Conservation (phyloP, 2,113 vertebrate genomes). For the Alethe diademata region DNA sequence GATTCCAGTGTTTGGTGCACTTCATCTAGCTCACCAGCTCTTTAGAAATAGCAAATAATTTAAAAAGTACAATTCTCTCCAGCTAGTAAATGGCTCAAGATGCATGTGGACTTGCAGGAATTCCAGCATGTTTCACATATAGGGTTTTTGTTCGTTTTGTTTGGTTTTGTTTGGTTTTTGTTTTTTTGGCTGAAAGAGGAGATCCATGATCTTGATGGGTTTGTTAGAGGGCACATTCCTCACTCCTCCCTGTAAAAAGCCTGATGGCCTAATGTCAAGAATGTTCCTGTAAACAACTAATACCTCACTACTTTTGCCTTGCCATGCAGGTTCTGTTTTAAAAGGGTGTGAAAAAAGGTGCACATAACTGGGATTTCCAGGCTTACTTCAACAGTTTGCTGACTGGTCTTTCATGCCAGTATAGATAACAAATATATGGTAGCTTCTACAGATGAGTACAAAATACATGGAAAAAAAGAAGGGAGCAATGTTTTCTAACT, state of each 20-base stretch:
- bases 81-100: neutral
- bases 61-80: neutral
- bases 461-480: neutral
- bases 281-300: constrained; percentile 14
- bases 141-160: neutral
- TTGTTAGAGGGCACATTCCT: constrained; percentile 7
- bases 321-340: neutral
- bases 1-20: neutral
- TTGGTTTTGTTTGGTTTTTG: neutral
- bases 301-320: neutral
- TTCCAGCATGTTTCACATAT: neutral
- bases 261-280: constrained; percentile 30
- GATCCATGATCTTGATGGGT: neutral
- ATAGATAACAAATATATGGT: neutral
- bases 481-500: neutral
- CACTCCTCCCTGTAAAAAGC: neutral
- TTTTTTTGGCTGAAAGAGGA: neutral
- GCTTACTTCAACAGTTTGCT: neutral
- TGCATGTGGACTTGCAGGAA: neutral
- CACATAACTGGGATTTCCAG: neutral
- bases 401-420: neutral
- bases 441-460: neutral
- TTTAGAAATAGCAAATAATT: neutral
- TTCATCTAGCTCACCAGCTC: neutral
- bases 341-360: neutral